These are phyloP conservation scores for Rhabdornis inornatus DNA, from an alignment of 2,113 vertebrate genomes.

Conservation along the genomic window DNA sequence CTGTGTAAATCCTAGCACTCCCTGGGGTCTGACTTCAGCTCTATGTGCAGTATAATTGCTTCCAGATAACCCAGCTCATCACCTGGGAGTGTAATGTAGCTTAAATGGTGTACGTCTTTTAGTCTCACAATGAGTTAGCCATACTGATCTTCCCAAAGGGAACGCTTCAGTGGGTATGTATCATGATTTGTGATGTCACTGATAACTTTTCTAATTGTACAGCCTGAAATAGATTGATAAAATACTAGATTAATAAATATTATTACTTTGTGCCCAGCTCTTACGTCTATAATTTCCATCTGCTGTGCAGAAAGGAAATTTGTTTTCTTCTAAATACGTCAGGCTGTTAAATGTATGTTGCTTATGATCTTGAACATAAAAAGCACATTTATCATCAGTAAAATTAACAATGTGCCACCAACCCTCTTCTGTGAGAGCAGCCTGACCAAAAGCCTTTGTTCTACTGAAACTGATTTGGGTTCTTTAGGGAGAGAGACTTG, in stretches of 20 bases:
- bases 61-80: neutral
- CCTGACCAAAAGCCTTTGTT: slow-evolving; percentile 3
- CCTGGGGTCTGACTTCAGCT: neutral
- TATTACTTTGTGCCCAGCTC: slow-evolving; percentile 3
- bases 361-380: slow-evolving; percentile 19
- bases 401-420: neutral
- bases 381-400: neutral
- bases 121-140: neutral
- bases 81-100: neutral
- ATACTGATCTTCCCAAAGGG: neutral
- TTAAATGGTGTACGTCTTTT: neutral
- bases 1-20: neutral
- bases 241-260: slow-evolving; percentile 12
- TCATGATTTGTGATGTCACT: neutral
- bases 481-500: neutral
- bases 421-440: neutral
- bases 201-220: slow-evolving; percentile 46
- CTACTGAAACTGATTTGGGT: neutral
- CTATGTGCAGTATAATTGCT: neutral
- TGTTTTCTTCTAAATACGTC: slow-evolving; percentile 27
- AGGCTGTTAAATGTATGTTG: slow-evolving; percentile 1
- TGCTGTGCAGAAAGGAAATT: slow-evolving; percentile 55
- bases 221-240: slow-evolving; percentile 17
- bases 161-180: neutral
- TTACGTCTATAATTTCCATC: slow-evolving; percentile 44